These are phyloP conservation scores for Dendrocopos noguchii DNA, from an alignment of 2,113 vertebrate genomes.

Conservation along the genomic window DNA sequence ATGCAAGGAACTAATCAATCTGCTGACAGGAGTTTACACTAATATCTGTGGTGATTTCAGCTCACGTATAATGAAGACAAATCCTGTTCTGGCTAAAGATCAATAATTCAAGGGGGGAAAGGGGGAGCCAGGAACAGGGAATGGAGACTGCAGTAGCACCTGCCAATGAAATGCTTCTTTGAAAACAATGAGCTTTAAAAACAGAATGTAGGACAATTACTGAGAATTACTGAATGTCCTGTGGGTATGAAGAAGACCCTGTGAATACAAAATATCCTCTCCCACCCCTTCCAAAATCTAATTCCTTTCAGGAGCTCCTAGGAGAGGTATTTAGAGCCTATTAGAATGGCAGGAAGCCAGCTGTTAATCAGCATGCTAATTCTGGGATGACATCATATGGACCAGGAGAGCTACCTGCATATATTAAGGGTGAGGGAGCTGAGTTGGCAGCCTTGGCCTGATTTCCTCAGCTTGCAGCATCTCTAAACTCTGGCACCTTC, in stretches of 20 bases:
- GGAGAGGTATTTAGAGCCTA: conserved; percentile 57
- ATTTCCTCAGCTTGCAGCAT: conserved; percentile 1
- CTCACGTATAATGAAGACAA: conserved; percentile 55
- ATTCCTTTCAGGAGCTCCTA: conserved; percentile 46
- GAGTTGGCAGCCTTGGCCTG: conserved; percentile 25
- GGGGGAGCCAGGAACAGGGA: neutral
- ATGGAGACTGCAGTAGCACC: neutral
- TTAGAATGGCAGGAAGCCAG: conserved; percentile 58
- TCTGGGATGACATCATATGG: conserved; percentile 13
- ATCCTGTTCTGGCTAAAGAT: conserved; percentile 29
- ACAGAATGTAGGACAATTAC: conserved; percentile 43
- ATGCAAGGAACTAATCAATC: conserved; percentile 17
- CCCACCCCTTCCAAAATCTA: conserved; percentile 19
- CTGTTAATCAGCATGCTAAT: conserved; percentile 60
- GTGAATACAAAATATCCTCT: conserved; percentile 40
- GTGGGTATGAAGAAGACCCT: neutral
- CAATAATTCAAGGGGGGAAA: conserved; percentile 20
- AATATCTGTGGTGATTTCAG: conserved; percentile 34
- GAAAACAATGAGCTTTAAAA: conserved; percentile 47
- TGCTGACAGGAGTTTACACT: conserved; percentile 20
- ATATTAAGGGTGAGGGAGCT: neutral
- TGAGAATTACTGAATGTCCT: conserved; percentile 34
- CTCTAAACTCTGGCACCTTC: neutral
- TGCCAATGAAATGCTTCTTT: conserved; percentile 1
- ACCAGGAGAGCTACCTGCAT: conserved; percentile 17